These are phyloP conservation scores for Galaxea fascicularis DNA, from an alignment of 92 coral and sea anemone species.

Conservation along the genomic window DNA sequence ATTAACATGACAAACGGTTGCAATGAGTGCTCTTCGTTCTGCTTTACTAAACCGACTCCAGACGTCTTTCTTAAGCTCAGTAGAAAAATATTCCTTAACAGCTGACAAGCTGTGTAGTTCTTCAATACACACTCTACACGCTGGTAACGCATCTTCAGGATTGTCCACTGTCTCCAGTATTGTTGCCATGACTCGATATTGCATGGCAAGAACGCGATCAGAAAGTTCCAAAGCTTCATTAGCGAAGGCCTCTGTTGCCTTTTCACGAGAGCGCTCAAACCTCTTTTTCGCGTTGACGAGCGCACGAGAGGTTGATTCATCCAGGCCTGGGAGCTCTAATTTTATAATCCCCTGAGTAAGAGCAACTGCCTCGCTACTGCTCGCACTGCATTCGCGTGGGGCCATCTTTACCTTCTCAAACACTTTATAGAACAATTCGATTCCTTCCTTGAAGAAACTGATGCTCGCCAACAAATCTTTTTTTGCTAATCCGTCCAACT, in stretches of 20 bases:
- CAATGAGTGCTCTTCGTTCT: conserved; percentile 22
- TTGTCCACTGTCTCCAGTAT: neutral
- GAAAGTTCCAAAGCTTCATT: neutral
- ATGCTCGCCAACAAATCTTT: neutral
- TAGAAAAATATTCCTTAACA: neutral
- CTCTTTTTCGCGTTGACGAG: no score
- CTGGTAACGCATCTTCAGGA: neutral
- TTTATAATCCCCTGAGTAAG: neutral
- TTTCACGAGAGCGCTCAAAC: neutral
- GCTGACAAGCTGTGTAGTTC: conserved; percentile 46
- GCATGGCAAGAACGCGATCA: neutral
- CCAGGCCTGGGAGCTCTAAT: neutral
- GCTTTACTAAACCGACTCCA: conserved; percentile 22
- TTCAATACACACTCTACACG: neutral
- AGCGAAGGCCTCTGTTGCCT: neutral
- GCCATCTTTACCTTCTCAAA: no score
- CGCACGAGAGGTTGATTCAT: no score
- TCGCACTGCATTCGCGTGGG: no score
- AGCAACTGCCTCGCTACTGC: no score
- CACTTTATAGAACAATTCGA: no score
- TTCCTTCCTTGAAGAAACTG: neutral
- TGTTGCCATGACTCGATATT: conserved; percentile 5
- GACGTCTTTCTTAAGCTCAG: neutral
- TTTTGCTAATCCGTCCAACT: conserved; percentile 9
- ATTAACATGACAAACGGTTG: conserved; percentile 16